Evolutionary conservation across 2,797 vertebrate genomes (phyloP), one percentile per base, ranked within the genome.

Genomic region (Enteromius treurensis): DNA sequence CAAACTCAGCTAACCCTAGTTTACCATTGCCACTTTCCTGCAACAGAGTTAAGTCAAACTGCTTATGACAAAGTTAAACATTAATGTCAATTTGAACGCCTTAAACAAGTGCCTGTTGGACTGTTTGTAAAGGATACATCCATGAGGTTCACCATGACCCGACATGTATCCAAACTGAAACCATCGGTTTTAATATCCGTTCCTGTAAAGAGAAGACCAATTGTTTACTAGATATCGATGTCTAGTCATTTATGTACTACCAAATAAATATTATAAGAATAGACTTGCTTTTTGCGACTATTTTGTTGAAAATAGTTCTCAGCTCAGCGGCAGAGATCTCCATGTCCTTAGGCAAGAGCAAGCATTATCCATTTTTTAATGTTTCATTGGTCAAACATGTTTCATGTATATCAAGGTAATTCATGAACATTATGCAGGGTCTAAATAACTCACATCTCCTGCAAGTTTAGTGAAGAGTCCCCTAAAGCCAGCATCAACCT

Each of bases 291-390:
- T 92, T 95, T 29, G 95, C 91, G n/a, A 96, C 90, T 58, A 96
- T 87, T 90, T 91, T 94, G 67, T 94, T 95, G 88, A 97, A 84
- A 92, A 96, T 95, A 47, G 82, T 93, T 84, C 89, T 90, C 64
- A 96, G 86, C 80, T 96, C 95, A 0, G 92, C 94, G 77, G 92
- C 93, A 0, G 95, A 96, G 82, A 96, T 95, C 89, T 96, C 96
- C 0, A 93, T 93, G 49, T 97, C 96, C 96, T 96, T 87, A 0
- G 6, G 77, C 69, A 86, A 81, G 58, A 3, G 29, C 17, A 60
- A 42, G 51, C 5, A 51, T 40, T 11, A 29, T 34, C 17, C 23
- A 2, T 34, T 19, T 55, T 23, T 51, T 21, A 11, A 34, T 15
- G 13, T 6, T 8, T 34, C 29, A 26, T 71, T 8, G 21, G 3